Percentiles rank a stretch among this genome's conserved stretches.
Conservation (phyloP, 2,888 invertebrate genomes). For the Nowickia ferox region DNA sequence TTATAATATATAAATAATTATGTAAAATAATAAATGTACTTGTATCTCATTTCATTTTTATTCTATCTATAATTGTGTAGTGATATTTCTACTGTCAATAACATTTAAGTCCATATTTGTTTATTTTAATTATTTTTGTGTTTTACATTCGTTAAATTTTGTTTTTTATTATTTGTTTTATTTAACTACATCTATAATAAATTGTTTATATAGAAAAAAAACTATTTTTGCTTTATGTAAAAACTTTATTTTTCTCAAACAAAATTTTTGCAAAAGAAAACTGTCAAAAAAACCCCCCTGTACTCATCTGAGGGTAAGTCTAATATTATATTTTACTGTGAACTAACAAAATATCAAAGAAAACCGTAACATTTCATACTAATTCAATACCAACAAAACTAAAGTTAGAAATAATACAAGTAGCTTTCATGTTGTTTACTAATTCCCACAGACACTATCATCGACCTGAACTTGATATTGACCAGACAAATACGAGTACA, state of each 20-base stretch:
- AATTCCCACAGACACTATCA: background rate
- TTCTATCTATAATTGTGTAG: conserved; percentile 56
- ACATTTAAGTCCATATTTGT: conserved; percentile 63
- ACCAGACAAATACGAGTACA: background rate
- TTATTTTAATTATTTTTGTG: conserved; percentile 39
- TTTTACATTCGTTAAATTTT: conserved; percentile 35
- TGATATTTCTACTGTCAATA: conserved; percentile 71
- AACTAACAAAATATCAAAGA: conserved; percentile 10
- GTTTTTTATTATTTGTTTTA: conserved; percentile 54
- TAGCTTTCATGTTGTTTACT: background rate
- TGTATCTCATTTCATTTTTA: conserved; percentile 23
- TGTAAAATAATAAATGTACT: conserved; percentile 3
- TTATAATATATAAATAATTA: conserved; percentile 6
- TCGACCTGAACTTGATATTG: background rate
- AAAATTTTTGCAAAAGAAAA: conserved; percentile 36
- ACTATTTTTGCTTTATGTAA: conserved; percentile 53
- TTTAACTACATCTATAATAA: conserved; percentile 66
- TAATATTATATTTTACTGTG: conserved; percentile 32
- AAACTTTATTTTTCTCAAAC: conserved; percentile 40
- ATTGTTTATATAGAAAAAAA: conserved; percentile 66
- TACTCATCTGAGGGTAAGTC: conserved; percentile 66
- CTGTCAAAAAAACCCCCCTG: conserved; percentile 39
- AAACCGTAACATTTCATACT: conserved; percentile 29
- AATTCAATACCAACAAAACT: conserved; percentile 9
- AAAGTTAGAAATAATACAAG: conserved; percentile 20